These are phyloP conservation scores for Brachylomia viminalis DNA, from an alignment of 2,888 invertebrate genomes.

Conservation along the genomic window DNA sequence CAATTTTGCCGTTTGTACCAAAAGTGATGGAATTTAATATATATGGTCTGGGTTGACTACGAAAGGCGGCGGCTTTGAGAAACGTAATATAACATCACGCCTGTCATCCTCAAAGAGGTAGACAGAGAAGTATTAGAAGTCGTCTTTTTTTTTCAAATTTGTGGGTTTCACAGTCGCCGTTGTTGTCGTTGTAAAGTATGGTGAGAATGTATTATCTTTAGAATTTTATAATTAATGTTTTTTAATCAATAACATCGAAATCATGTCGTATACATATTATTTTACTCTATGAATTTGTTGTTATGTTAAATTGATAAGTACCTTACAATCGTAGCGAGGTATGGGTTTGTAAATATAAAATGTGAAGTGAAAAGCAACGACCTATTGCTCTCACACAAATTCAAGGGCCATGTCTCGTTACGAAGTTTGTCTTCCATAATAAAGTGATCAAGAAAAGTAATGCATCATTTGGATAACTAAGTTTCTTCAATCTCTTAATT, in stretches of 20 bases:
- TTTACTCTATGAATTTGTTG: constrained; percentile 32
- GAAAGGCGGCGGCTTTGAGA: constrained; percentile 16
- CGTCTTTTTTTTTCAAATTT: not conserved
- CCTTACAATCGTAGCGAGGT: constrained; percentile 7
- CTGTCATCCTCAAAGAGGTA: too few relatives aligned
- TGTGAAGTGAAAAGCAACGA: not conserved
- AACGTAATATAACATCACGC: too few relatives aligned
- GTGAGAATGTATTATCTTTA: constrained; percentile 62
- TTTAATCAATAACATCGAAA: constrained; percentile 9
- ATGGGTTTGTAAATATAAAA: not conserved
- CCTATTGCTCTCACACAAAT: not conserved
- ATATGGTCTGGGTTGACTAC: constrained; percentile 15
- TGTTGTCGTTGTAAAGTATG: constrained; percentile 24
- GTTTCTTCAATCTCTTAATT: too few relatives aligned
- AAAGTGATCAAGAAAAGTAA: not conserved
- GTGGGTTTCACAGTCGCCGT: constrained; percentile 18
- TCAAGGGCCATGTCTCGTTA: not conserved
- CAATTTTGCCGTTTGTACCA: constrained; percentile 41
- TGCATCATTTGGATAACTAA: not conserved
- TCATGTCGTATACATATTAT: constrained; percentile 28
- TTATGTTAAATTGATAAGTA: constrained; percentile 15
- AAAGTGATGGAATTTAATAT: constrained; percentile 38
- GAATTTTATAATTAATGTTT: constrained; percentile 28
- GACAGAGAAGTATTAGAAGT: not conserved
- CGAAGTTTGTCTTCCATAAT: constrained; percentile 3